phyloP scores from a whole-genome alignment of 2,797 vertebrate species.

The Heliangelus exortis region DNA sequence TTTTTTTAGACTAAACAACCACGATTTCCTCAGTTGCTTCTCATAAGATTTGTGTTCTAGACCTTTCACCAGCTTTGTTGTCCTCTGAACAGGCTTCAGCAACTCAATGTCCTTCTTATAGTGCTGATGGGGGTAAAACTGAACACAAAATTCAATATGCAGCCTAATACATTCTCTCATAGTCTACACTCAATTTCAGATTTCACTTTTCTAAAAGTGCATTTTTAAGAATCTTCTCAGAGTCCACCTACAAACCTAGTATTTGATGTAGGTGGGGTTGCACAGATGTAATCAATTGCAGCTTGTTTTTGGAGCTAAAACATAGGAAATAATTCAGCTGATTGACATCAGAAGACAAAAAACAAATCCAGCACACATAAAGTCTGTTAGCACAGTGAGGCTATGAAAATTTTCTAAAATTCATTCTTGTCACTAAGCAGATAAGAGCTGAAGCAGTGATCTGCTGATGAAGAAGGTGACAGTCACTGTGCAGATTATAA shows the following conservation, averaged over 20 bases:
- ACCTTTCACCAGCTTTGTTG: too few species aligned
- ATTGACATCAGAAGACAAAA: not conserved
- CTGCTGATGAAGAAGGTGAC: conserved; percentile 13
- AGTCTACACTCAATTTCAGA: not conserved
- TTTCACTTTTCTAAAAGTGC: not conserved
- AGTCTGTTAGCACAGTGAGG: not conserved
- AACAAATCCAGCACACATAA: not conserved
- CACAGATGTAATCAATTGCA: not conserved
- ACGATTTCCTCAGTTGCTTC: too few species aligned
- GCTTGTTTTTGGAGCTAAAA: not conserved
- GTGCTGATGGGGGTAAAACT: not conserved
- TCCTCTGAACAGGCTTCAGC: too few species aligned
- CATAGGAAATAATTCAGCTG: not conserved
- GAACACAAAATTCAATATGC: not conserved
- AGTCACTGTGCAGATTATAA: conserved; percentile 14
- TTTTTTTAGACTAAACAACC: too few species aligned
- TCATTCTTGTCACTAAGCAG: not conserved
- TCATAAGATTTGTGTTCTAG: too few species aligned
- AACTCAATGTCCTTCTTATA: too few species aligned
- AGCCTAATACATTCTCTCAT: not conserved
- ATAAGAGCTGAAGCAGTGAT: conserved; percentile 11
- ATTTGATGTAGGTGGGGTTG: not conserved
- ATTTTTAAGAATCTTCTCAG: not conserved
- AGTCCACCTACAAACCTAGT: not conserved
- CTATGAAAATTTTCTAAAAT: not conserved